Percentiles rank a stretch among this genome's conserved stretches.
These are phyloP conservation scores for Candidula unifasciata DNA, from an alignment of 2,888 invertebrate genomes.

Conservation along the genomic window DNA sequence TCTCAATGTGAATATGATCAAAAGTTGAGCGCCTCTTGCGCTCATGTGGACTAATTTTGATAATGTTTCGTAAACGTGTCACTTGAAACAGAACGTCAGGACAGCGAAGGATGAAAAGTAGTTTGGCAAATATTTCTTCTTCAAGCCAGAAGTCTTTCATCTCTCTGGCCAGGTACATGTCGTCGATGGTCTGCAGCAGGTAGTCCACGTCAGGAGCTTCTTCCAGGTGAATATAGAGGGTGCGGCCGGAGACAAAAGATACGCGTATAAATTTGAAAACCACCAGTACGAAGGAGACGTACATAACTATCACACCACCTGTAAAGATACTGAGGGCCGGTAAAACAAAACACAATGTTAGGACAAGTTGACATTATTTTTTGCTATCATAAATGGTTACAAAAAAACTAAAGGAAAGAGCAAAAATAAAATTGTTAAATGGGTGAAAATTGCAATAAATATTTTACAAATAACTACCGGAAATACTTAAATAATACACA, in stretches of 20 bases:
- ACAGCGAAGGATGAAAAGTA: slow-evolving; percentile 46
- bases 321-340: slow-evolving; percentile 31
- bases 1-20: no score
- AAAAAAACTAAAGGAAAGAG: no score
- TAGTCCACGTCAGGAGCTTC: slow-evolving; percentile 44
- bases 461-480: no score
- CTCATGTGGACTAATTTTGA: not conserved
- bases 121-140: slow-evolving; percentile 46
- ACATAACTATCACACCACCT: slow-evolving; percentile 44
- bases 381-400: no score
- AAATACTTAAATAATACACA: no score
- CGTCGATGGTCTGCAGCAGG: slow-evolving; percentile 15
- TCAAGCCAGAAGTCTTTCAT: slow-evolving; percentile 51
- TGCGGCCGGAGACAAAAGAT: slow-evolving; percentile 29
- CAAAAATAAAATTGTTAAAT: no score
- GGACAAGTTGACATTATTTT: no score
- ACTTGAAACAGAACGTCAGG: slow-evolving; percentile 47
- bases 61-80: slow-evolving; percentile 28
- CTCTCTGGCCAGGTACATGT: slow-evolving; percentile 42
- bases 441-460: no score
- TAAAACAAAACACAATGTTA: no score
- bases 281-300: slow-evolving; percentile 45
- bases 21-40: not conserved
- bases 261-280: slow-evolving; percentile 40
- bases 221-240: slow-evolving; percentile 20